phyloP scores from a whole-genome alignment of 1,140 invertebrate species.

The Formica exsecta region DNA sequence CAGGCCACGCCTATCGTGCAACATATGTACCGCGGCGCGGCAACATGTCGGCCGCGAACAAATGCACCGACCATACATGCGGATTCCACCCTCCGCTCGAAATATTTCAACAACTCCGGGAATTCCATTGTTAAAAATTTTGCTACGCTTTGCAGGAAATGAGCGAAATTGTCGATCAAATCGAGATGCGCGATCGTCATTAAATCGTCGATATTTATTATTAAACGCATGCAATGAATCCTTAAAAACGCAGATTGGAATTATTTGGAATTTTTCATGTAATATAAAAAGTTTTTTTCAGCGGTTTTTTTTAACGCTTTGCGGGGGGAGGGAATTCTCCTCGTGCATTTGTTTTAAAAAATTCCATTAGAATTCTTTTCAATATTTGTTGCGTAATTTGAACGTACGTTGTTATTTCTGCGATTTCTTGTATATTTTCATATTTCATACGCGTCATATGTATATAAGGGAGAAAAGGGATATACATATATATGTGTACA shows the following conservation, averaged over 20 bases:
- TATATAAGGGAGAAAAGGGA: not conserved
- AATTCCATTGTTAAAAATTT: slow-evolving; percentile 62
- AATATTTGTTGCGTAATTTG: not conserved
- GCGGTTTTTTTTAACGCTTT: not conserved
- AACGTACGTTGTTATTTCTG: not conserved
- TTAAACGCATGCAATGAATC: slow-evolving; percentile 21
- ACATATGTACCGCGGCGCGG: slow-evolving; percentile 47
- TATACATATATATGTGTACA: not conserved
- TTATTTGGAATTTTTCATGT: slow-evolving; percentile 4
- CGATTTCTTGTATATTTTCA: not conserved
- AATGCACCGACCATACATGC: slow-evolving; percentile 38
- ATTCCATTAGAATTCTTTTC: not conserved
- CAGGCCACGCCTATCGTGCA: slow-evolving; percentile 56
- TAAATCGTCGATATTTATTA: slow-evolving; percentile 34
- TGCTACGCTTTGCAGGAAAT: slow-evolving; percentile 16
- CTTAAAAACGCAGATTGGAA: slow-evolving; percentile 8
- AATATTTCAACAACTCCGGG: slow-evolving; percentile 51
- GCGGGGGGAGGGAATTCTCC: no score
- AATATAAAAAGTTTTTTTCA: slow-evolving; percentile 3
- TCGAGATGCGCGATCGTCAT: slow-evolving; percentile 28
- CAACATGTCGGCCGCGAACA: slow-evolving; percentile 59
- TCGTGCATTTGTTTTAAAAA: slow-evolving; percentile 10
- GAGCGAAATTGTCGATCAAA: slow-evolving; percentile 43
- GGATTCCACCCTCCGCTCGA: slow-evolving; percentile 35
- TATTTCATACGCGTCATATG: slow-evolving; percentile 13